Evolutionary conservation across 2,797 vertebrate species (phyloP), one percentile per base, ranked within the genome.

Genomic region (Epinephelus coioides): DNA sequence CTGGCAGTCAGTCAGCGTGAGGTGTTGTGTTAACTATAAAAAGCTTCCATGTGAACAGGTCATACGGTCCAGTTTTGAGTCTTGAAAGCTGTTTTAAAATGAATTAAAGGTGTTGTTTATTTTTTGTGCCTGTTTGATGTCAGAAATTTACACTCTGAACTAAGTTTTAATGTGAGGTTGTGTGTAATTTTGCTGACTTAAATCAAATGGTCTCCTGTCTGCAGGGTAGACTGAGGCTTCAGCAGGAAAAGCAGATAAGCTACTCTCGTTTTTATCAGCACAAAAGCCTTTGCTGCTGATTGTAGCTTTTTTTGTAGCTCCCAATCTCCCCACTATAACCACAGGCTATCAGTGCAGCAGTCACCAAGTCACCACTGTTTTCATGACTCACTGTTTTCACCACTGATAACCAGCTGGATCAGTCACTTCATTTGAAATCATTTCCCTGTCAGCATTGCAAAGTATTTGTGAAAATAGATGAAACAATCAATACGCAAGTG

Each of bases 381-480:
- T 84, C 69, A 76, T 40, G 56, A 73, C 60, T 71, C 59, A 40
- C 60, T 50, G 43, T 82, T 89, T 85, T 83, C 64, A 63, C 73
- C 21, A 9, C 27, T 64, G 78, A 83, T 75, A 81, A 53, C 23
- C 49, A 73, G 46, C 50, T 2, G 55, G n/a, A 76, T 76, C 34
- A 49, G 27, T 64, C 14, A 54, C 27, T 27, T 76, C 4, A 61
- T 55, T 61, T 44, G 13, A 50, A 71, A 68, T 61, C 2, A 56
- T 69, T 43, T 56, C 38, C n/a, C 10, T 21, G 30, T 27, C 23
- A 18, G n/a, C 5, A 2, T 15, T 15, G 15, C 43, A 51, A 5
- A 53, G 27, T n/a, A 14, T 68, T n/a, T 62, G 46, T 67, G 21
- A 51, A 46, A 78, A 27, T 6, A 70, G 21, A 62, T 68, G 10